These are phyloP conservation scores for Anolis apletophallus DNA, from an alignment of 2,797 vertebrate species.

Conservation along the genomic window DNA sequence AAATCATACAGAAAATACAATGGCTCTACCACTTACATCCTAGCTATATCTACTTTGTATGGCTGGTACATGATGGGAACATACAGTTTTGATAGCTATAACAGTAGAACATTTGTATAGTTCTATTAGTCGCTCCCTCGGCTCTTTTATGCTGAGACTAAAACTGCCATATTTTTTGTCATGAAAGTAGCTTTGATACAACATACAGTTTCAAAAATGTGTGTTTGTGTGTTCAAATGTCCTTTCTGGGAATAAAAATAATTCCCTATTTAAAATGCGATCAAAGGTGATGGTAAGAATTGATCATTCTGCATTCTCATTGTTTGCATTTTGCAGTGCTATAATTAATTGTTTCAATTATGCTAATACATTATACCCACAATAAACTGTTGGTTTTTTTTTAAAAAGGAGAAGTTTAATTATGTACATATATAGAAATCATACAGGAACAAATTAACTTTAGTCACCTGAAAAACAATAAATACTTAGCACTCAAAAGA, in stretches of 20 bases:
- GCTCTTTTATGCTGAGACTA: conserved; percentile 47
- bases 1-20: conserved; percentile 4
- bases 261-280: conserved; percentile 61
- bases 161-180: conserved; percentile 51
- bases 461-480: conserved; percentile 30
- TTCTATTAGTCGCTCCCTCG: conserved; percentile 48
- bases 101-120: conserved; percentile 38
- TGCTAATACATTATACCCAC: conserved; percentile 6
- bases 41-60: conserved; percentile 22
- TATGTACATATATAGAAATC: conserved; percentile 1
- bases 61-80: conserved; percentile 60
- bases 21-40: conserved; percentile 17
- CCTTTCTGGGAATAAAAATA: conserved; percentile 29
- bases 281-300: conserved; percentile 46
- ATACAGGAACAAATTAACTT: conserved; percentile 22
- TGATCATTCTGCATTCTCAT: conserved; percentile 31
- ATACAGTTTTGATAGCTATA: conserved; percentile 29
- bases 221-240: not conserved
- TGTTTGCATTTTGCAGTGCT: conserved; percentile 51
- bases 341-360: not conserved
- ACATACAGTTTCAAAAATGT: conserved; percentile 47
- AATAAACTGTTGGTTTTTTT: not conserved
- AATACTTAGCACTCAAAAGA: conserved; percentile 3
- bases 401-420: conserved; percentile 40
- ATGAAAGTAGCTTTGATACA: conserved; percentile 52